Evolutionary conservation across 2,113 vertebrate species (phyloP).

Genomic region (Apistogramma diplotaenia): DNA sequence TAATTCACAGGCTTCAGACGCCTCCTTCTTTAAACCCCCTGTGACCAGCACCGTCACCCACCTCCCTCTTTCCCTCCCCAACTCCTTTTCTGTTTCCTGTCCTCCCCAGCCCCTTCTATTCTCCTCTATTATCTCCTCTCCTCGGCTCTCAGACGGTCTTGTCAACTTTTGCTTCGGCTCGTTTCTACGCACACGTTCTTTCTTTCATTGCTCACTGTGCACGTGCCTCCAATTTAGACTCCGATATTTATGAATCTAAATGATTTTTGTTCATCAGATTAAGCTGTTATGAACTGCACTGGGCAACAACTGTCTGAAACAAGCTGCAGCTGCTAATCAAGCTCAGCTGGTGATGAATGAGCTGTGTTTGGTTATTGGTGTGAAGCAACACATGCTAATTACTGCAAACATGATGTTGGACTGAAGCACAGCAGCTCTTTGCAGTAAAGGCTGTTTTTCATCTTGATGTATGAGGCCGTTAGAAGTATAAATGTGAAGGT

Average conservation of each 20-base stretch:
- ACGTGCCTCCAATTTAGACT: fast-evolving
- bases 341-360: background rate
- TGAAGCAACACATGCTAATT: background rate
- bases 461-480: fast-evolving
- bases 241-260: too few species aligned
- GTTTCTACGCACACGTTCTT: background rate
- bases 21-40: constrained; percentile 63
- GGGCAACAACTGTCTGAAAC: background rate
- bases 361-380: background rate
- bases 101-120: constrained; percentile 13
- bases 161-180: background rate
- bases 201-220: background rate
- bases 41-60: constrained; percentile 35
- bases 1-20: constrained; percentile 70
- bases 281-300: background rate
- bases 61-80: constrained; percentile 8
- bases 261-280: background rate
- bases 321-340: background rate
- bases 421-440: too few species aligned
- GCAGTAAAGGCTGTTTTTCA: background rate
- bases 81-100: constrained; percentile 27
- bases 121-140: constrained; percentile 41
- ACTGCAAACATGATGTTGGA: too few species aligned
- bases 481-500: background rate
- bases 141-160: background rate